These are phyloP conservation scores for Drosophila littoralis DNA, from an alignment of 1,140 invertebrate genomes.

Conservation along the genomic window DNA sequence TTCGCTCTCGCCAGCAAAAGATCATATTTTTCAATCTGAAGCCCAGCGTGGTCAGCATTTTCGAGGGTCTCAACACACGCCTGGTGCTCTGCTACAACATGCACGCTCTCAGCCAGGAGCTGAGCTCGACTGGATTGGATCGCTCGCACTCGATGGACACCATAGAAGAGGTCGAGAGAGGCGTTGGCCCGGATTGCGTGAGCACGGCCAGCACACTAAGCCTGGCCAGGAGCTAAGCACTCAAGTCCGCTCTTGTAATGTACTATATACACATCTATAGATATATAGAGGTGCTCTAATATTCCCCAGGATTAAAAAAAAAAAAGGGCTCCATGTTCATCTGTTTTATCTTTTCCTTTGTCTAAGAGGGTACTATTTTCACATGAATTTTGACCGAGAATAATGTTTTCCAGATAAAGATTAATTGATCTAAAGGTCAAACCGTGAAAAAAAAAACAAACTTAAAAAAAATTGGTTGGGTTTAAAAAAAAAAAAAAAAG, in stretches of 20 bases:
- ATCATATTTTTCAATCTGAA: constrained; percentile 93
- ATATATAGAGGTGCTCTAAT: background rate
- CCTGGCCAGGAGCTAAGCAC: constrained; percentile 10
- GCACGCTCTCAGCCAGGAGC: constrained; percentile 88
- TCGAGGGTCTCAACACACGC: constrained; percentile 89
- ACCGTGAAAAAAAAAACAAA: too few relatives aligned
- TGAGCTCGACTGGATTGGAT: constrained; percentile 81
- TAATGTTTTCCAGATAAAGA: too few relatives aligned
- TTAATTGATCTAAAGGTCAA: too few relatives aligned
- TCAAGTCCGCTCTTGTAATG: background rate
- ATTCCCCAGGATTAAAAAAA: too few relatives aligned
- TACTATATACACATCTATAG: background rate
- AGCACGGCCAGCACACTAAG: constrained; percentile 64
- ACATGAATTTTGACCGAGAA: too few relatives aligned
- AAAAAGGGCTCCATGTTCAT: too few relatives aligned
- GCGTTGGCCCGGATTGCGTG: constrained; percentile 49
- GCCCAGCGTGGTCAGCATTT: constrained; percentile 90
- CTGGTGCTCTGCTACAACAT: constrained; percentile 90
- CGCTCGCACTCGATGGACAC: constrained; percentile 50
- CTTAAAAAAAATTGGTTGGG: too few relatives aligned
- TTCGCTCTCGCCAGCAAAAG: constrained; percentile 88
- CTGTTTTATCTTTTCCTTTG: too few relatives aligned
- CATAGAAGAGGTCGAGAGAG: constrained; percentile 43
- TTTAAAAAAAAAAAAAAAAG: too few relatives aligned
- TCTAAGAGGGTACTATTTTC: too few relatives aligned